Evolutionary conservation across 2,797 vertebrate species (phyloP), one percentile per base, ranked within the genome.

Genomic region (Salmo trutta): DNA sequence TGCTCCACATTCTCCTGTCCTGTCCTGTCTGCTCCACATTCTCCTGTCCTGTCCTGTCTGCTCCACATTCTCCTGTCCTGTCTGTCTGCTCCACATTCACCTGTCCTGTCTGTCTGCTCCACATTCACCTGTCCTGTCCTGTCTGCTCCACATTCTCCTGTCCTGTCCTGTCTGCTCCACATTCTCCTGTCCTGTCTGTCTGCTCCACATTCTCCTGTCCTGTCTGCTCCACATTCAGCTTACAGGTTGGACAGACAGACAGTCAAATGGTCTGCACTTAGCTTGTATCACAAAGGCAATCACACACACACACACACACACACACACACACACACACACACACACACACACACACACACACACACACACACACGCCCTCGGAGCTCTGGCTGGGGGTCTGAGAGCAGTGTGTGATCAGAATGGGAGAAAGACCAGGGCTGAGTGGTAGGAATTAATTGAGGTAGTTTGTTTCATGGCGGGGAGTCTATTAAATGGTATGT

Each of bases 401-500:
- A 87, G 89, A 79, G 85, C 36, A 41, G 36, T 41, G 36, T 41
- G 36, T 41, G 36, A 10, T 8, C 36, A 10, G 36, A 41, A 2
- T 84, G 88, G 91, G 88, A 83, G 90, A 92, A 91, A 93, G 93
- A 92, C 91, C 92, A 93, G 85, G 92, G 90, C 88, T 71, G 82
- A 90, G 91, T 88, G 82, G 73, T 86, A 92, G 88, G 91, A 93
- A 93, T 93, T 94, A 93, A 94, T 93, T 93, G 93, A 93, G 90
- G 92, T 92, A 93, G 91, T 94, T 94, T 94, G 93, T 93, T 94
- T 93, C 92, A 92, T 90, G 90, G 88, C 88, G 78, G 91, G 91
- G 87, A 92, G 92, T 93, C 92, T 92, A 94, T 94, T 94, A 93
- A 93, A 93, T 93, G 91, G 91, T 91, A 92, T 93, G 92, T 93